phyloP scores from a whole-genome alignment of 2,113 vertebrate species.

The Petrocephalus microphthalmus region DNA sequence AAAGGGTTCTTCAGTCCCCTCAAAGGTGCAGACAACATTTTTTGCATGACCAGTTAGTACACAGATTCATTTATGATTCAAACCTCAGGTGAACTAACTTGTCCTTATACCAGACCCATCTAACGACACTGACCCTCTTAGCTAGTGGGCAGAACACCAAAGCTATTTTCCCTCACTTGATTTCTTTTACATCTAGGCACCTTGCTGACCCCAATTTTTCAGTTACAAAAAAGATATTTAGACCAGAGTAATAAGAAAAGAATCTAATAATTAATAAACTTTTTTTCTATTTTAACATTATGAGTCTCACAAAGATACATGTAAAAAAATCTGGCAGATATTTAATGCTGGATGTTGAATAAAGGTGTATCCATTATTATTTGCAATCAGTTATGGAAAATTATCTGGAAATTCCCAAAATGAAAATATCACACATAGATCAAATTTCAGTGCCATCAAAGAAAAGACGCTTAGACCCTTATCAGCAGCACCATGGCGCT shows the following conservation, averaged over 20 bases:
- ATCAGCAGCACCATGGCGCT: neutral
- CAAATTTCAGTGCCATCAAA: neutral
- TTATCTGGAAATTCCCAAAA: neutral
- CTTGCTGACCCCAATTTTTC: neutral
- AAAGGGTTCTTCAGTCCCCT: neutral
- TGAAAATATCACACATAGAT: neutral
- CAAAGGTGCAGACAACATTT: neutral
- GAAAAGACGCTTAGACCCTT: neutral
- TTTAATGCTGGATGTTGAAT: neutral
- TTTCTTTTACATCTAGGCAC: neutral
- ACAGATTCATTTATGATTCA: neutral
- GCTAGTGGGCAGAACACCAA: neutral
- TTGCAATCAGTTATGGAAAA: neutral
- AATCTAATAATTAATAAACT: no score
- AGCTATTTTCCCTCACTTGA: neutral
- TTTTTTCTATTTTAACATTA: neutral
- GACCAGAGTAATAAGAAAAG: neutral
- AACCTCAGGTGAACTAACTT: neutral
- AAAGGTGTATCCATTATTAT: neutral
- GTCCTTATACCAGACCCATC: neutral
- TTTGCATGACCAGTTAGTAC: neutral
- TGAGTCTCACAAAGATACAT: neutral
- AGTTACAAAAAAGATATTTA: neutral
- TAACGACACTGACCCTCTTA: neutral
- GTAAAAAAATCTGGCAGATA: neutral